Evolutionary conservation across 2,888 invertebrate genomes (phyloP).

Genomic region (Chydorus sphaericus): DNA sequence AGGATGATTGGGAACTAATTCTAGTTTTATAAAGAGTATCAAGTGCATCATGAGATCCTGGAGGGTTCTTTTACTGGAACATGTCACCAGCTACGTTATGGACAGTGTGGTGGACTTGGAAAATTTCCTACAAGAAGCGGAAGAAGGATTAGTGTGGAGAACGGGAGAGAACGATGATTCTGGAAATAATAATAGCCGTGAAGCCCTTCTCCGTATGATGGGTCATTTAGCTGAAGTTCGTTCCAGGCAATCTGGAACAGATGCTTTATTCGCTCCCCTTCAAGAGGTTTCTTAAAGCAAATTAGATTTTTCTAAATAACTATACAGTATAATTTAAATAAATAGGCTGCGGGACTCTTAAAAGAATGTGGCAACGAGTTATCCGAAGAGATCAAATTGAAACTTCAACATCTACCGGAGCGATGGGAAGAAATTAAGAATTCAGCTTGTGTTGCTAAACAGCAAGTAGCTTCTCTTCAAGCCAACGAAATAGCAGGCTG

Average conservation of each 20-base stretch:
- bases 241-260: constrained; percentile 70
- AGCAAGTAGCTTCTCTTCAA: constrained; percentile 86
- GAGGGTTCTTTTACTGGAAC: constrained; percentile 5
- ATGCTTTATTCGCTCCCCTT: constrained; percentile 90
- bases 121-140: constrained; percentile 75
- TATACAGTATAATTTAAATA: not conserved
- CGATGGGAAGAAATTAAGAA: constrained; percentile 93
- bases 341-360: constrained; percentile 44
- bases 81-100: constrained; percentile 12
- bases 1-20: not conserved
- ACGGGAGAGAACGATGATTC: constrained; percentile 64
- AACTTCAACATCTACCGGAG: constrained; percentile 81
- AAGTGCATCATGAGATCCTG: constrained; percentile 3
- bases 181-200: constrained; percentile 36
- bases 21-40: not conserved
- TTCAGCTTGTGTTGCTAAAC: constrained; percentile 75
- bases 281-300: constrained; percentile 59
- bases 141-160: constrained; percentile 65
- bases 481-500: constrained; percentile 83
- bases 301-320: not conserved
- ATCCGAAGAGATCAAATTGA: constrained; percentile 85
- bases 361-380: constrained; percentile 93
- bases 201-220: constrained; percentile 81
- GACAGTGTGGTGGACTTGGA: constrained; percentile 46
- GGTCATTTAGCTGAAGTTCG: constrained; percentile 82